Evolutionary conservation across 2,888 invertebrate species (phyloP).

Genomic region (Tetrapedia diversipes): DNA sequence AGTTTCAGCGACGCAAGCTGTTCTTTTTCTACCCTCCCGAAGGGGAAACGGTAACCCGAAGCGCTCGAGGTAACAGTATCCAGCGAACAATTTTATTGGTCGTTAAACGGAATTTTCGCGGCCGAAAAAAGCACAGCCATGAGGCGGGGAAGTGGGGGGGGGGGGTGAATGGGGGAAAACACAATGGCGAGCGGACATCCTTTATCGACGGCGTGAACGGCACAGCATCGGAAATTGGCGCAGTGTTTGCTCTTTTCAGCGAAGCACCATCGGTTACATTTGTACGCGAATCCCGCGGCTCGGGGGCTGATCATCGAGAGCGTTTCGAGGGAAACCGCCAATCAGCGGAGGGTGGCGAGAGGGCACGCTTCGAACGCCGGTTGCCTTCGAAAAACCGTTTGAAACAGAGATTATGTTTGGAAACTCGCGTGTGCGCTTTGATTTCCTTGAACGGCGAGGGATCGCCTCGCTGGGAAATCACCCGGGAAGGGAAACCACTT

Average conservation of each 20-base stretch:
- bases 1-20: neutral
- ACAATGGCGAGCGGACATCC: neutral
- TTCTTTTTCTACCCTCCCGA: no score
- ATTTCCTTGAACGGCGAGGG: neutral
- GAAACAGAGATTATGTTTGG: neutral
- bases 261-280: constrained; percentile 62
- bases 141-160: neutral
- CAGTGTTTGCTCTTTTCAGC: constrained; percentile 61
- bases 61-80: neutral
- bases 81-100: neutral
- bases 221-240: constrained; percentile 55
- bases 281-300: constrained; percentile 48
- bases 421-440: neutral
- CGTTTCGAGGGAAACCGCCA: constrained; percentile 66
- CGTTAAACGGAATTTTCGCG: constrained; percentile 18
- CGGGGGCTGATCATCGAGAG: constrained; percentile 58
- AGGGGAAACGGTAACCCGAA: neutral
- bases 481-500: neutral
- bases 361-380: constrained; percentile 19
- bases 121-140: neutral
- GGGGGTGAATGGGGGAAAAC: neutral
- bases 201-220: neutral
- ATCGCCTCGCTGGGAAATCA: constrained; percentile 3
- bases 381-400: constrained; percentile 5
- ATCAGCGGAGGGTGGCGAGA: constrained; percentile 51